Evolutionary conservation across 2,888 invertebrate genomes (phyloP).

Genomic region (Lasius platythorax): DNA sequence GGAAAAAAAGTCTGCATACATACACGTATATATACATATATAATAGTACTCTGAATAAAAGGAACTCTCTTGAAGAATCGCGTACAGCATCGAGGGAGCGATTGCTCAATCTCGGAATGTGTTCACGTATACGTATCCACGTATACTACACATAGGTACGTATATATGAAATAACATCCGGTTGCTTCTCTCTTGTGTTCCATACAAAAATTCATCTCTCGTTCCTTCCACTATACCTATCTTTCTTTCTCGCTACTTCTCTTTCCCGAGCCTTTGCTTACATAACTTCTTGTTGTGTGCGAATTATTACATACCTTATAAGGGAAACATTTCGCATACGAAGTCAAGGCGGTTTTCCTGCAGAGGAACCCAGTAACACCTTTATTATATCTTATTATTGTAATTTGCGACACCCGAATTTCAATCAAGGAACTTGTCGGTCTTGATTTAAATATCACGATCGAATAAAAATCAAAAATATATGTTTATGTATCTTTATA

Average conservation of each 20-base stretch:
- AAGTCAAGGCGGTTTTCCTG: conserved; percentile 22
- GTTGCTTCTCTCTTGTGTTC: conserved; percentile 15
- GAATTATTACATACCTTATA: conserved; percentile 17
- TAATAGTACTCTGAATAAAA: conserved; percentile 65
- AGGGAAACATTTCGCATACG: not conserved
- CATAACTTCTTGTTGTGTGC: not conserved
- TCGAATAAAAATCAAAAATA: conserved; percentile 81
- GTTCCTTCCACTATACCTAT: conserved; percentile 9
- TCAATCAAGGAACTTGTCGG: conserved; percentile 73
- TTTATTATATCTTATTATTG: not conserved
- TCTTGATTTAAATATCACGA: conserved; percentile 58
- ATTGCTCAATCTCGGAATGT: conserved; percentile 42
- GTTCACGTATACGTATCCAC: conserved; percentile 1
- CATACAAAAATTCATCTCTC: conserved; percentile 33
- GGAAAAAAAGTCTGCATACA: conserved; percentile 49
- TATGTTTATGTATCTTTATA: conserved; percentile 70
- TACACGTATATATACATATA: conserved; percentile 22
- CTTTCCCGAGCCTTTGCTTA: not conserved
- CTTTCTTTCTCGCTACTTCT: not conserved
- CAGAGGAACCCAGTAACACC: conserved; percentile 32
- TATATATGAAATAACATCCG: conserved; percentile 46
- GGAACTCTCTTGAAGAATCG: conserved; percentile 71
- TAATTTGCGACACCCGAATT: conserved; percentile 64
- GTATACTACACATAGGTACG: not conserved
- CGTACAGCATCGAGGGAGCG: conserved; percentile 57